phyloP scores from a whole-genome alignment of 2,113 vertebrate genomes.

The Thunnus maccoyii region DNA sequence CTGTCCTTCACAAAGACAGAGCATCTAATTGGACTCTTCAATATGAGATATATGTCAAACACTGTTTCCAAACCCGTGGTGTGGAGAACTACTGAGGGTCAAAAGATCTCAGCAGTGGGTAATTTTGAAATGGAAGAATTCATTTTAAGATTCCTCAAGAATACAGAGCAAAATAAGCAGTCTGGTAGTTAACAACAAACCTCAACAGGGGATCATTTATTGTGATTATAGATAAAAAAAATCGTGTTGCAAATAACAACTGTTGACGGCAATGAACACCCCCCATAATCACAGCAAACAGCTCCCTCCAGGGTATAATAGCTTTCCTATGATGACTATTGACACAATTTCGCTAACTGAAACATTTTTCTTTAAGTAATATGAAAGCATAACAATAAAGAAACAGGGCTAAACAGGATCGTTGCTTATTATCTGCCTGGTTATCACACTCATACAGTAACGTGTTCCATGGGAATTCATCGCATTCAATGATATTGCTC shows the following conservation, averaged over 20 bases:
- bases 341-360: slow-evolving; percentile 3
- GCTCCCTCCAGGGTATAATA: slow-evolving; percentile 6
- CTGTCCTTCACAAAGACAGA: neutral
- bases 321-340: slow-evolving; percentile 24
- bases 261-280: neutral
- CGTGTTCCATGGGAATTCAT: slow-evolving; percentile 6
- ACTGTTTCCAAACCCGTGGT: neutral
- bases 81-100: neutral
- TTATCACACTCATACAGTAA: neutral
- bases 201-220: neutral
- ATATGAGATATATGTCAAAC: neutral
- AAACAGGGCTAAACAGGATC: neutral
- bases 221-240: slow-evolving; percentile 8
- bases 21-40: neutral
- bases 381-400: slow-evolving; percentile 4
- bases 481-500: neutral
- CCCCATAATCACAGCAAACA: slow-evolving; percentile 28
- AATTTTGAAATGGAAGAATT: neutral
- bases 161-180: neutral
- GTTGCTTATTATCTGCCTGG: slow-evolving; percentile 25
- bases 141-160: neutral
- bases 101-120: neutral
- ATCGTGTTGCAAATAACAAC: slow-evolving; percentile 12
- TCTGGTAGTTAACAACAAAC: neutral
- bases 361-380: slow-evolving; percentile 1